These are phyloP conservation scores for Ascidia mentula DNA, from an alignment of 23 tunicate genomes.

Conservation along the genomic window DNA sequence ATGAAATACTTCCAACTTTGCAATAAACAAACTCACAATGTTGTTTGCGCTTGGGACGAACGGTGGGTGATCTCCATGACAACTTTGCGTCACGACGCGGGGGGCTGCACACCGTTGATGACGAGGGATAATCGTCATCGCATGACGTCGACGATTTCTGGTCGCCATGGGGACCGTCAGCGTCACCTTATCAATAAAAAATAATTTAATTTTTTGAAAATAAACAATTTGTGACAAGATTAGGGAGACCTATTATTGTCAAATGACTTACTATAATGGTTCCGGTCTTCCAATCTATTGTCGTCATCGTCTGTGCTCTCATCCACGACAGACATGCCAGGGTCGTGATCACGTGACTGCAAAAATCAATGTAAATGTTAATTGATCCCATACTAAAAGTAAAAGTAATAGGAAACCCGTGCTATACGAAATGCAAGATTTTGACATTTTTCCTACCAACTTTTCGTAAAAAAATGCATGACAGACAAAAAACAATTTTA, in stretches of 20 bases:
- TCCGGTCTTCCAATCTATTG: slow-evolving; percentile 9
- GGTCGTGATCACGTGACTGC: not conserved
- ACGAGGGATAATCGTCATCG: slow-evolving; percentile 89
- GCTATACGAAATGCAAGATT: too few species aligned
- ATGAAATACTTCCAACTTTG: too few species aligned
- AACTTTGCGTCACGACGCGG: slow-evolving; percentile 67
- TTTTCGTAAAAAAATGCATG: too few species aligned
- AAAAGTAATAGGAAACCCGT: too few species aligned
- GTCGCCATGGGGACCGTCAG: slow-evolving; percentile 74
- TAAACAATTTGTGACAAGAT: not conserved
- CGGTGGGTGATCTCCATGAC: slow-evolving; percentile 91
- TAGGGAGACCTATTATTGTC: not conserved
- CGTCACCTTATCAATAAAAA: not conserved
- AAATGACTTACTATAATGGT: not conserved
- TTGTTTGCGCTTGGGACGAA: slow-evolving; percentile 74
- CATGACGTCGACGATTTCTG: slow-evolving; percentile 78
- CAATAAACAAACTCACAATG: slow-evolving; percentile 95
- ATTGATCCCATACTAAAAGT: too few species aligned
- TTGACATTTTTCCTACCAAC: too few species aligned
- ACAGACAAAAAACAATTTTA: too few species aligned
- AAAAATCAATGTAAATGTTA: not conserved
- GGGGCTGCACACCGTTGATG: slow-evolving; percentile 77
- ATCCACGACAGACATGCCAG: slow-evolving; percentile 14
- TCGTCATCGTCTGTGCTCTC: slow-evolving; percentile 67
- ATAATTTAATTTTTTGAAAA: not conserved